Conservation (phyloP, 2,797 vertebrate species). For the Oreonectes daqikongensis region DNA sequence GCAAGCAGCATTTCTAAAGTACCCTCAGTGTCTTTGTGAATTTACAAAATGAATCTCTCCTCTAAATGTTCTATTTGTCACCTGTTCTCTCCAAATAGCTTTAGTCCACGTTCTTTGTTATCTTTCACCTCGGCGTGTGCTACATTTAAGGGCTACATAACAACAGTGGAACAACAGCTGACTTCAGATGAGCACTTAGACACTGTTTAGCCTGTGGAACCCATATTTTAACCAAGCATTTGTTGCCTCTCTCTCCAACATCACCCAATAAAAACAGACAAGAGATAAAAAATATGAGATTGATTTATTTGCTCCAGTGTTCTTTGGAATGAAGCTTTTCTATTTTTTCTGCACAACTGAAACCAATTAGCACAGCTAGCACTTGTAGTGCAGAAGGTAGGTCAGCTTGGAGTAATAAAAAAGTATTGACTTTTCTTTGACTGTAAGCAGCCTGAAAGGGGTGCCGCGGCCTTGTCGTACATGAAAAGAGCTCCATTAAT, state of each 20-base stretch:
- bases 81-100: conserved; percentile 30
- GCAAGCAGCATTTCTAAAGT: neutral
- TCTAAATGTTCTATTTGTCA: conserved; percentile 34
- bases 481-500: conserved; percentile 91
- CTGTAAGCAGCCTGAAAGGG: conserved; percentile 89
- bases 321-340: conserved; percentile 85
- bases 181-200: conserved; percentile 47
- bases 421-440: conserved; percentile 93
- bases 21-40: conserved; percentile 21
- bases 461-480: conserved; percentile 87
- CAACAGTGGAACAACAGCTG: conserved; percentile 9
- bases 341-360: conserved; percentile 80
- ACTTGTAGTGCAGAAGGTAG: conserved; percentile 90
- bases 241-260: conserved; percentile 71
- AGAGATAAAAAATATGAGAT: conserved; percentile 78
- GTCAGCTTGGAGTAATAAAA: conserved; percentile 92
- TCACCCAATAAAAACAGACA: conserved; percentile 79
- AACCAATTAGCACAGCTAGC: conserved; percentile 88
- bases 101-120: conserved; percentile 49
- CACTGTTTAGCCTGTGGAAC: conserved; percentile 36
- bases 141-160: conserved; percentile 46
- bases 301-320: conserved; percentile 86
- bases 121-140: conserved; percentile 43
- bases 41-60: conserved; percentile 33
- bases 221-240: conserved; percentile 54